phyloP scores from a whole-genome alignment of 2,113 vertebrate genomes.

The Petromus typicus region DNA sequence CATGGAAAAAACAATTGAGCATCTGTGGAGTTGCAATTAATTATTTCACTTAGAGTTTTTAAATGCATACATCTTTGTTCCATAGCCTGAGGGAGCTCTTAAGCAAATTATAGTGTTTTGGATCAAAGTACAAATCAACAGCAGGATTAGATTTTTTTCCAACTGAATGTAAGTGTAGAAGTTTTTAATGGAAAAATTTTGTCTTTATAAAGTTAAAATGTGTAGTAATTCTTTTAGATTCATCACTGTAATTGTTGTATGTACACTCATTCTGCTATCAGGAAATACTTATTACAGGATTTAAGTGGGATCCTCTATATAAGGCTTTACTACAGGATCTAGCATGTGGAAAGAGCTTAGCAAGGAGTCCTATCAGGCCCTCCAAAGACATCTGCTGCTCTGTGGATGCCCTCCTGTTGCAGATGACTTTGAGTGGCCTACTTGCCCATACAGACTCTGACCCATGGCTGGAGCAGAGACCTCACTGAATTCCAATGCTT shows the following conservation, averaged over 20 bases:
- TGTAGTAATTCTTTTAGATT: constrained; percentile 25
- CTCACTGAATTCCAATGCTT: not conserved
- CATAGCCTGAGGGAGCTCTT: not conserved
- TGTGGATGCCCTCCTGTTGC: not conserved
- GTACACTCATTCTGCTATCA: not conserved
- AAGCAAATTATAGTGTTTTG: constrained; percentile 42
- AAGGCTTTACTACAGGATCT: constrained; percentile 7
- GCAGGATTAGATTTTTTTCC: not conserved
- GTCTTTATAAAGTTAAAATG: constrained; percentile 29
- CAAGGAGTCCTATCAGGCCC: not conserved
- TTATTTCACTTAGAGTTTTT: constrained; percentile 56
- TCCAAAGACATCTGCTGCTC: not conserved
- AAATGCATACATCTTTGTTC: constrained; percentile 36
- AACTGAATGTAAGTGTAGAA: constrained; percentile 30
- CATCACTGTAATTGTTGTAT: not conserved
- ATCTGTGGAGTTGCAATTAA: constrained; percentile 39
- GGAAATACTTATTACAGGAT: not conserved
- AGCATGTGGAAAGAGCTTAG: not conserved
- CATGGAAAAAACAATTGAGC: constrained; percentile 27
- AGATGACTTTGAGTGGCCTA: not conserved
- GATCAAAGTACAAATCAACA: constrained; percentile 44
- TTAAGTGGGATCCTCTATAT: not conserved
- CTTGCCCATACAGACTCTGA: not conserved
- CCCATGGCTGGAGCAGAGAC: not conserved
- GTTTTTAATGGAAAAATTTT: constrained; percentile 1